Base-by-base conservation (phyloP, 1,140 invertebrate genomes). In the Hormaphis cornu region DNA sequence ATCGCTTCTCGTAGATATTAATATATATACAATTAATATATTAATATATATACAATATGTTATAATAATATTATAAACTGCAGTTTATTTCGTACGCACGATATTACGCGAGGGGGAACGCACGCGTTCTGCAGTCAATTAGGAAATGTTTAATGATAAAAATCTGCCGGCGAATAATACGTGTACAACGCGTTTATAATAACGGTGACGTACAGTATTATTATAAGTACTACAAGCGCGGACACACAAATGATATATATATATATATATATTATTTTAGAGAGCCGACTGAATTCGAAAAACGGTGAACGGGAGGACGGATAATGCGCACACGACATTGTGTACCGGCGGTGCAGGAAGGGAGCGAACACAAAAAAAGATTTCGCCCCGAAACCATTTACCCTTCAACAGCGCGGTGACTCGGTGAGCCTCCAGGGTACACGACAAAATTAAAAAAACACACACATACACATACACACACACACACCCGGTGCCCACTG, bases 91-190 rank as follows among this genome's bases (percentile, higher is more conserved):
- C 30, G 30, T 33, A 33, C 9, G 30, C 4, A 33, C 9, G 9
- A 6, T 6, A 6, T 33, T 33, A 33, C 46, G 18, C 37, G 24
- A 26, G 28, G 28, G 44, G 40, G 61, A 28, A 9, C 24, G 26
- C 44, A 30, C 14, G 28, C 16, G 6, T 10, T 40, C 7, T 40
- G 12, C 16, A n/a, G 61, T 66, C 61, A 22, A 66, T 46, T 66
- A 48, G 33, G 54, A 58, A 40, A 48, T 48, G 44, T 66, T 33
- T 35, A 66, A 66, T 66, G 61, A 66, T 66, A 66, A 50, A 46
- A 66, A 66, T 61, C 58, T 26, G 58, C 37, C 30, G 30, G 6
- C 18, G 28, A 61, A 61, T 24, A 42, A 16, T 12, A 18, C 3
- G 20, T 40, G 14, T 14, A 46, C 16, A 46, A n/a, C 12, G 42